These are phyloP conservation scores for Pherbina coryleti DNA, from an alignment of 2,888 invertebrate species.

Conservation along the genomic window DNA sequence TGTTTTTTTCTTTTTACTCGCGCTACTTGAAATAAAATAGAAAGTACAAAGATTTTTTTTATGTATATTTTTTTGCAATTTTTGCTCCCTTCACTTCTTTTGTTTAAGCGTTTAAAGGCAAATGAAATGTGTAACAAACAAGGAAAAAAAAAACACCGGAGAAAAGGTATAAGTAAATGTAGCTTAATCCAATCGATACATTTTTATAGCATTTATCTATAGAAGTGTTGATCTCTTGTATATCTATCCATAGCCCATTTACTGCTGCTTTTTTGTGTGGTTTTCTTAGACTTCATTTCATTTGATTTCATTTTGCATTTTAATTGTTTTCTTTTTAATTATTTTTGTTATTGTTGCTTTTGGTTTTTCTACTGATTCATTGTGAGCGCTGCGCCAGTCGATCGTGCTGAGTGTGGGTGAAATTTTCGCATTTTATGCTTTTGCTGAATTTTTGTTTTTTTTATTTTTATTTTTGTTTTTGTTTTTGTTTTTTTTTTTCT, in stretches of 20 bases:
- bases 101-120: neutral
- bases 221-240: neutral
- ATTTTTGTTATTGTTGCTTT: neutral
- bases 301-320: constrained; percentile 2
- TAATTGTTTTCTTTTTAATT: neutral
- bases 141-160: neutral
- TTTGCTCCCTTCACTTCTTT: constrained; percentile 19
- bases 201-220: neutral
- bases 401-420: constrained; percentile 32
- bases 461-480: constrained; percentile 23
- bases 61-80: neutral
- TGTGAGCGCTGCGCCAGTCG: neutral
- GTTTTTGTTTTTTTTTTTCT: neutral
- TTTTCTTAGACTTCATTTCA: neutral
- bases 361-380: neutral
- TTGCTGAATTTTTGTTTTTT: too few species aligned
- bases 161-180: neutral
- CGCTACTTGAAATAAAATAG: constrained; percentile 29
- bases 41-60: constrained; percentile 5
- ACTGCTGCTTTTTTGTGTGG: neutral
- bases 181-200: constrained; percentile 18
- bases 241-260: neutral
- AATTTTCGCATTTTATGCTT: constrained; percentile 30
- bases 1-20: neutral
- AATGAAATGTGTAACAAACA: neutral